These are phyloP conservation scores for Trematomus bernacchii DNA, from an alignment of 2,797 vertebrate species.

Conservation along the genomic window DNA sequence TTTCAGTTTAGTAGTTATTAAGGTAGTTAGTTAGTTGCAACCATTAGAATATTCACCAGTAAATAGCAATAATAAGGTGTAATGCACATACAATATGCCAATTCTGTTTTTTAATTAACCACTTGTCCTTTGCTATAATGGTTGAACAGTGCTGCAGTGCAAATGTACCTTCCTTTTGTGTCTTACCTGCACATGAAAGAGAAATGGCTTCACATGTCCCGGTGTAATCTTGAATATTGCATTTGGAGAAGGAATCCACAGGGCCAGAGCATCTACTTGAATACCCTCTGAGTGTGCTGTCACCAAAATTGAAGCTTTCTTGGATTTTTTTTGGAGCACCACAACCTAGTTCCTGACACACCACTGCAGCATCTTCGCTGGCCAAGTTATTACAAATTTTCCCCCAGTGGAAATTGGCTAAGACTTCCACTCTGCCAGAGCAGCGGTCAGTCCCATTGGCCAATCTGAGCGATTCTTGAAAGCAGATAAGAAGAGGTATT, in stretches of 20 bases:
- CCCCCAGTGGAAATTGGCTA: slow-evolving; percentile 54
- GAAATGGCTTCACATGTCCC: slow-evolving; percentile 59
- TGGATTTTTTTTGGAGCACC: slow-evolving; percentile 44
- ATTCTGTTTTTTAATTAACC: neutral
- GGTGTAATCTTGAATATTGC: slow-evolving; percentile 35
- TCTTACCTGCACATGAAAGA: slow-evolving; percentile 71
- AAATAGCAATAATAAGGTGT: neutral
- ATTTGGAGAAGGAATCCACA: slow-evolving; percentile 64
- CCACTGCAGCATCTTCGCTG: slow-evolving; percentile 12
- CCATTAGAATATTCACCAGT: neutral
- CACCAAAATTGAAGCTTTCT: slow-evolving; percentile 33
- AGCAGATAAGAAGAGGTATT: slow-evolving; percentile 9
- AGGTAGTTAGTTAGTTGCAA: neutral
- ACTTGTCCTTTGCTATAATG: neutral
- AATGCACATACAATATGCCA: neutral
- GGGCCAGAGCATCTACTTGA: slow-evolving; percentile 48
- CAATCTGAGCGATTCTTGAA: slow-evolving; percentile 68
- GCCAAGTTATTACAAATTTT: slow-evolving; percentile 70
- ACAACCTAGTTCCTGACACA: slow-evolving; percentile 70
- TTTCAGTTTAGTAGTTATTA: neutral
- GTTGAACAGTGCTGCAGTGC: neutral
- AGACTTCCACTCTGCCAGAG: slow-evolving; percentile 74
- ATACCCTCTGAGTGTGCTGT: slow-evolving; percentile 26
- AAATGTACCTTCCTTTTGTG: neutral
- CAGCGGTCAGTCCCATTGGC: slow-evolving; percentile 70